A percentile compares a stretch with the other conserved stretches of the same genome.
These are phyloP conservation scores for Criorhina ranunculi DNA, from an alignment of 2,888 invertebrate species.

Conservation along the genomic window DNA sequence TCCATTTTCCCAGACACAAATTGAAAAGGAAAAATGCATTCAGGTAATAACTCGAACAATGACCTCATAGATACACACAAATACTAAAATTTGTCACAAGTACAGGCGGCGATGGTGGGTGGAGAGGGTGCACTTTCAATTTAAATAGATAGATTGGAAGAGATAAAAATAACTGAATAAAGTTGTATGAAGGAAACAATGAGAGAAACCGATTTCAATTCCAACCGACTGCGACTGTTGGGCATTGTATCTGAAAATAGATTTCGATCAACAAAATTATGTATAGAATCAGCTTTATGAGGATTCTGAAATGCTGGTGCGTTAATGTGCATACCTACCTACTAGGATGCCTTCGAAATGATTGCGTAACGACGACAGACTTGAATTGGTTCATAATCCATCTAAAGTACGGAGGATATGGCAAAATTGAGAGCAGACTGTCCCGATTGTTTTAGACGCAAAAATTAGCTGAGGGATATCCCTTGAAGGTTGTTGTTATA, in stretches of 20 bases:
- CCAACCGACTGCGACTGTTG: conserved; percentile 12
- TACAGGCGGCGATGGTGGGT: no score
- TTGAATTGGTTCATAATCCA: no score
- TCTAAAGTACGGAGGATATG: no score
- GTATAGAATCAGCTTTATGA: conserved; percentile 1
- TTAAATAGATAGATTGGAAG: conserved; percentile 38
- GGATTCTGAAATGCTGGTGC: conserved; percentile 11
- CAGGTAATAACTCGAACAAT: conserved; percentile 55
- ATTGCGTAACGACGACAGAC: no score
- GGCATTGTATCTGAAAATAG: conserved; percentile 44
- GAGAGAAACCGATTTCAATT: neutral
- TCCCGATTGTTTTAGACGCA: no score
- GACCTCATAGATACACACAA: conserved; percentile 46
- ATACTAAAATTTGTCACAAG: conserved; percentile 68
- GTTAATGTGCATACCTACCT: no score
- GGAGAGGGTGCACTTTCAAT: conserved; percentile 20
- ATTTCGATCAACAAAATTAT: conserved; percentile 24
- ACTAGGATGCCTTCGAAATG: no score
- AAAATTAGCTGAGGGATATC: no score
- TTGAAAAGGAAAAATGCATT: conserved; percentile 33
- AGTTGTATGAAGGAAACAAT: conserved; percentile 56
- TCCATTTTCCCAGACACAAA: conserved; percentile 14
- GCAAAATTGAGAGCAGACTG: no score
- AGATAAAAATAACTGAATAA: conserved; percentile 55
- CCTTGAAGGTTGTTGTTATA: no score